These are phyloP conservation scores for Eupithecia vulgata DNA, from an alignment of 2,888 invertebrate species.

Conservation along the genomic window DNA sequence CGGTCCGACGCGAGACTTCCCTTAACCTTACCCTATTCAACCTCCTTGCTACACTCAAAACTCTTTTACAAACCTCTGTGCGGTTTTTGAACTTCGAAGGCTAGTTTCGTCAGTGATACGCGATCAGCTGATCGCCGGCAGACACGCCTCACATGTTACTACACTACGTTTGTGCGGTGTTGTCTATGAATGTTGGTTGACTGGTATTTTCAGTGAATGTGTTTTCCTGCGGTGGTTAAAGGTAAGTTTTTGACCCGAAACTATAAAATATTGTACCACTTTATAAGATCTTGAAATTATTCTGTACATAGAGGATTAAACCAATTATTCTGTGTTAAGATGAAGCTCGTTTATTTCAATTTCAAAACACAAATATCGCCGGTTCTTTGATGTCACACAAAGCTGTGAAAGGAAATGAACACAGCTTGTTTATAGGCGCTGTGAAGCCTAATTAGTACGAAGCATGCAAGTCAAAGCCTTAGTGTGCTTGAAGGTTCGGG, in stretches of 20 bases:
- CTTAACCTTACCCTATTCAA: conserved; percentile 18
- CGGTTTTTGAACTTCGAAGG: conserved; percentile 1
- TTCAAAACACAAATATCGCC: neutral
- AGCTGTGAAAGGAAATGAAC: conserved; percentile 4
- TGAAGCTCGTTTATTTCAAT: neutral
- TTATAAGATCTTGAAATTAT: neutral
- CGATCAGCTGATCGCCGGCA: conserved; percentile 73
- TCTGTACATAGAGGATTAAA: neutral
- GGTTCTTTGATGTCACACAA: conserved; percentile 11
- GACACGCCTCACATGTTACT: conserved; percentile 71
- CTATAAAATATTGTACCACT: neutral
- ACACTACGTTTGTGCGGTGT: conserved; percentile 72
- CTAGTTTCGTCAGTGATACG: conserved; percentile 12
- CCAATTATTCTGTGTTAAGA: neutral
- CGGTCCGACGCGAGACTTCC: conserved; percentile 48
- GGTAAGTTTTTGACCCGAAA: conserved; percentile 55
- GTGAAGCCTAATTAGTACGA: conserved; percentile 24
- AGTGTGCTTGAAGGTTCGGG: conserved; percentile 1
- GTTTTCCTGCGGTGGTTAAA: conserved; percentile 54
- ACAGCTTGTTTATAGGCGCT: conserved; percentile 1
- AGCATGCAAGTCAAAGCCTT: conserved; percentile 4
- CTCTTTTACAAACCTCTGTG: neutral
- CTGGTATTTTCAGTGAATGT: conserved; percentile 59
- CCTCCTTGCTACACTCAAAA: conserved; percentile 14
- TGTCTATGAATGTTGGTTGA: conserved; percentile 72